Evolutionary conservation across 2,888 invertebrate species (phyloP).

Genomic region (Euphydryas editha): DNA sequence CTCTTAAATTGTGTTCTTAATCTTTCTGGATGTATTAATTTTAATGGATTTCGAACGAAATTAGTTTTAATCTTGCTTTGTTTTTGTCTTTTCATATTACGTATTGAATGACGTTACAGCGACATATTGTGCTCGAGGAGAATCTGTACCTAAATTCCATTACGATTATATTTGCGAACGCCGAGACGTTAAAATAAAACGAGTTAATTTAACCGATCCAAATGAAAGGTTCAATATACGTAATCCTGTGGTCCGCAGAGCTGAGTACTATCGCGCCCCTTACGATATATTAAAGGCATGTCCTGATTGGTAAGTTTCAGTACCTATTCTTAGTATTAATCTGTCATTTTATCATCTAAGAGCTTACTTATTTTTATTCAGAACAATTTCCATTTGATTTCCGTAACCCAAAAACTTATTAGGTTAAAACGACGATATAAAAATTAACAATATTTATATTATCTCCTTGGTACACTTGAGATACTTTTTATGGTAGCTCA

Average conservation of each 20-base stretch:
- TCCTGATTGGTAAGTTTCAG: constrained; percentile 69
- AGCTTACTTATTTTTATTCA: too few species aligned
- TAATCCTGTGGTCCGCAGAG: constrained; percentile 71
- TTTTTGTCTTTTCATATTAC: too few species aligned
- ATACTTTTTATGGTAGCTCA: too few species aligned
- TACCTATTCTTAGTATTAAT: too few species aligned
- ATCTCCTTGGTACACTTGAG: too few species aligned
- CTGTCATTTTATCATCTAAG: too few species aligned
- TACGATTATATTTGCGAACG: constrained; percentile 78
- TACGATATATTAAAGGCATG: constrained; percentile 76
- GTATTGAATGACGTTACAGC: constrained; percentile 47
- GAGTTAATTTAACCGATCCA: constrained; percentile 71
- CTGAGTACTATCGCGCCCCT: constrained; percentile 75
- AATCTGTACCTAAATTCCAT: constrained; percentile 72
- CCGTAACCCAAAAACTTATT: too few species aligned
- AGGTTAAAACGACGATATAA: too few species aligned
- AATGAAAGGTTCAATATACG: constrained; percentile 74
- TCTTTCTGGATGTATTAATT: background rate
- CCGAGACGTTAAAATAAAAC: constrained; percentile 71
- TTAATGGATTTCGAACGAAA: background rate
- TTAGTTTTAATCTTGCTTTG: background rate
- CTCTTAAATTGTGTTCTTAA: background rate
- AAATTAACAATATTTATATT: too few species aligned
- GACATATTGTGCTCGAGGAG: constrained; percentile 71
- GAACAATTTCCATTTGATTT: too few species aligned